A percentile compares a stretch with the other conserved stretches of the same genome.
These are phyloP conservation scores for Orchestes rusci DNA, from an alignment of 2,888 invertebrate genomes.

Conservation along the genomic window DNA sequence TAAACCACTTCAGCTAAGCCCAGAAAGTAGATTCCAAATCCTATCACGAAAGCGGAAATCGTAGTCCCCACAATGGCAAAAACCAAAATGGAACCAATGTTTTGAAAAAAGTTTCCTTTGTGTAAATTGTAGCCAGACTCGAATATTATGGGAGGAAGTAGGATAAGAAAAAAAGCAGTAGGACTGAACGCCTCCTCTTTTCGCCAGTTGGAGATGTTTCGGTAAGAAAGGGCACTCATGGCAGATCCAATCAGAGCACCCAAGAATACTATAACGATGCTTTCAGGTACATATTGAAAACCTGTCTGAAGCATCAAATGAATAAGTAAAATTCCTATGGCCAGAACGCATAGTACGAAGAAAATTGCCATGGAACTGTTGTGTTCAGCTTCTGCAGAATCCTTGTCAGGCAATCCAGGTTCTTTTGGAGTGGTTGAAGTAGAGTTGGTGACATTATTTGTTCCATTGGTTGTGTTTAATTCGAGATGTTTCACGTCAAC, in stretches of 20 bases:
- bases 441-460: constrained; percentile 38
- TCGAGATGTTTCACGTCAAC: background rate
- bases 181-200: constrained; percentile 98
- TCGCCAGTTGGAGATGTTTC: constrained; percentile 89
- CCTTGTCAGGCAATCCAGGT: constrained; percentile 78
- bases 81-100: constrained; percentile 96
- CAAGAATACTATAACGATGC: constrained; percentile 92
- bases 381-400: constrained; percentile 91
- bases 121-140: constrained; percentile 99
- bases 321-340: constrained; percentile 87
- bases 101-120: constrained; percentile 94
- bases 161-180: constrained; percentile 93
- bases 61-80: constrained; percentile 97
- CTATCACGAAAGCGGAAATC: constrained; percentile 94
- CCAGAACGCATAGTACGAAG: constrained; percentile 92
- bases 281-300: constrained; percentile 95
- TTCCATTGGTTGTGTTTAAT: constrained; percentile 12
- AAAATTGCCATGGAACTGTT: constrained; percentile 96
- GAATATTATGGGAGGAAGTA: constrained; percentile 97
- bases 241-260: constrained; percentile 89
- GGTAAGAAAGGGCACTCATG: constrained; percentile 74
- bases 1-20: constrained; percentile 91
- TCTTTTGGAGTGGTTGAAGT: constrained; percentile 56
- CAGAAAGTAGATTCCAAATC: constrained; percentile 89
- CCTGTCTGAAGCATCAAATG: constrained; percentile 93